phyloP scores from a whole-genome alignment of 2,888 invertebrate species.

The Chaitophorus viminalis region DNA sequence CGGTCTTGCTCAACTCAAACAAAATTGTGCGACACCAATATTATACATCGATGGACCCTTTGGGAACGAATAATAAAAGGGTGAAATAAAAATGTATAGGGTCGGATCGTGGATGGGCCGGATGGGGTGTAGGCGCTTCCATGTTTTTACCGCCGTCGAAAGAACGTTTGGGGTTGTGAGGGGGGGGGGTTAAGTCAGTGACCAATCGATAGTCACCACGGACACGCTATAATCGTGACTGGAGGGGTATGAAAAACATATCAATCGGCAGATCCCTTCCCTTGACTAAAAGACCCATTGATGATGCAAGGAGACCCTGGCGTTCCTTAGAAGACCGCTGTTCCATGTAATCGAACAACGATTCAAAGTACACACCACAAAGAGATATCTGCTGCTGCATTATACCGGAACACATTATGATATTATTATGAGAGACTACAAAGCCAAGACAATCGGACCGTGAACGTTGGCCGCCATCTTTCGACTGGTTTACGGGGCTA shows the following conservation, averaged over 20 bases:
- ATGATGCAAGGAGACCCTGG: constrained; percentile 47
- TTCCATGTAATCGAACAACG: constrained; percentile 62
- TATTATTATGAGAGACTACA: constrained; percentile 60
- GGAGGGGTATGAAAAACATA: constrained; percentile 52
- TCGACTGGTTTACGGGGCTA: constrained; percentile 49
- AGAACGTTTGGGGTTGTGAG: constrained; percentile 4
- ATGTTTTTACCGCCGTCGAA: constrained; percentile 51
- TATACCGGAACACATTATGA: constrained; percentile 58
- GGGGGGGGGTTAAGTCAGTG: constrained; percentile 47
- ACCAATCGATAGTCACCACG: constrained; percentile 59
- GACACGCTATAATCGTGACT: constrained; percentile 40
- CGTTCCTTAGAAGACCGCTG: constrained; percentile 61
- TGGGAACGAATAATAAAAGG: constrained; percentile 27
- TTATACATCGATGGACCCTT: constrained; percentile 14
- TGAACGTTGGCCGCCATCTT: constrained; percentile 54
- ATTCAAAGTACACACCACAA: constrained; percentile 57
- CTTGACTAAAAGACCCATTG: constrained; percentile 57
- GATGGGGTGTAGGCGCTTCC: constrained; percentile 28
- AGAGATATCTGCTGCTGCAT: constrained; percentile 57
- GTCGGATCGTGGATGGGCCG: background rate
- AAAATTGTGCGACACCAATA: constrained; percentile 31
- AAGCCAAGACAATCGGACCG: constrained; percentile 60
- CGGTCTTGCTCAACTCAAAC: constrained; percentile 29
- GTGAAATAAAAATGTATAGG: constrained; percentile 29
- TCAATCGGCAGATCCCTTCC: constrained; percentile 57